Base-by-base conservation (phyloP, 2,888 invertebrate genomes). In the Gortyna flavago region DNA sequence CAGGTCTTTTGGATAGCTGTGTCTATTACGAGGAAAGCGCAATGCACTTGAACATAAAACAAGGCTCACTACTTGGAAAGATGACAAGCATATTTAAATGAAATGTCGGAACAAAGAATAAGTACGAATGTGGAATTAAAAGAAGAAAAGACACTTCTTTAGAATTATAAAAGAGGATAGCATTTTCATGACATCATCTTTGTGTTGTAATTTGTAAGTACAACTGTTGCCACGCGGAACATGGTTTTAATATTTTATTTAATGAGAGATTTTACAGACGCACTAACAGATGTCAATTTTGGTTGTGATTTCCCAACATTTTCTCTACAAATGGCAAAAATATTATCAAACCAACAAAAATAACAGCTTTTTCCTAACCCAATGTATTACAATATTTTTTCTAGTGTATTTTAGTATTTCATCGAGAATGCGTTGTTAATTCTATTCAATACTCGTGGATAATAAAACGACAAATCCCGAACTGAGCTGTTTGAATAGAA, bases 401-500 rank as follows among this genome's bases (percentile, higher is more conserved):
- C 21, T 61, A 21, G 21, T 62, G 21, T 62, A 21, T 44, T 67
- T 67, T 44, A 21, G 29, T 13, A 21, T 48, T 29, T 32, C 8
- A 44, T 41, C 38, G 38, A 65, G 16, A 29, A 65, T 9, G 6
- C 13, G 21, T 38, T 62, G 4, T 62, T 41, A 1, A 64, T 73
- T 71, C 59, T 48, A 64, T 74, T 41, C 18, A 71, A 75, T 68
- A 51, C 48, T 61, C 21, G 9, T 21, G n/a, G n/a, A 68, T 38
- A 68, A 61, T 11, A 5, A 3, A 75, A 61, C 41, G 21, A 54
- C 41, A 51, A 65, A 77, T 71, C 66, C 32, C 18, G 41, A 48
- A 61, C 44, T 59, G 69, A 83, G 9, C 57, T 68, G 83, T 87
- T 79, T 73, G 62, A 77, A 83, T 81, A 72, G 59, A 80, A 85